Base-by-base conservation (phyloP, 2,113 vertebrate genomes). In the Lasiurus borealis region DNA sequence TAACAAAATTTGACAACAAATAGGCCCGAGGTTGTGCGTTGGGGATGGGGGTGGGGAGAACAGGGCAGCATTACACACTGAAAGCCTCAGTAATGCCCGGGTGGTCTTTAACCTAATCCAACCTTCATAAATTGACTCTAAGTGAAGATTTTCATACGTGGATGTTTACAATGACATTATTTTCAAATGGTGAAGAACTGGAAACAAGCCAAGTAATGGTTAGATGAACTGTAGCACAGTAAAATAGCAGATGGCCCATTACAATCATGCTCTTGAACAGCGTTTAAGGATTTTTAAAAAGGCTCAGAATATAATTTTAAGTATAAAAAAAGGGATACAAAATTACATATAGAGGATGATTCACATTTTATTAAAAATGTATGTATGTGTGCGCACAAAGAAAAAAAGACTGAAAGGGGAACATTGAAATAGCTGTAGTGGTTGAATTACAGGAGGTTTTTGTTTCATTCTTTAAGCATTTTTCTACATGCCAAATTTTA, bases 181-280 rank as follows among this genome's bases (percentile, higher is more conserved):
- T 94, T 93, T 89, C 57, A 76, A 92, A 78, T 34, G 25, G 13
- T 31, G 9, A 91, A 71, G n/a, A 72, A 31, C 66, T 97, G 52
- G 92, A 95, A 93, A 95, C 23, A 87, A 94, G 81, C 29, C 87
- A 95, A 66, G 52, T 86, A 91, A 91, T 36, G 15, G 46, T 89
- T 88, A 93, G 78, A 88, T 72, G 76, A 77, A 78, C 81, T 76
- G 5, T 40, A 36, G 12, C 50, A 46, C 27, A 59, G 13, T 91
- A 64, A 84, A 85, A 93, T 31, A 78, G 54, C 36, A 83, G 83
- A 85, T 19, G 73, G 21, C 50, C 64, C 71, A 69, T 85, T 90
- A 44, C 7, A 81, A 76, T 69, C n/a, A 13, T 87, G 52, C 71
- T 89, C 85, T 96, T 80, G 48, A 94, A 81, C 13, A 91, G 57